These are phyloP conservation scores for Clamator glandarius DNA, from an alignment of 2,797 vertebrate species.

Conservation along the genomic window DNA sequence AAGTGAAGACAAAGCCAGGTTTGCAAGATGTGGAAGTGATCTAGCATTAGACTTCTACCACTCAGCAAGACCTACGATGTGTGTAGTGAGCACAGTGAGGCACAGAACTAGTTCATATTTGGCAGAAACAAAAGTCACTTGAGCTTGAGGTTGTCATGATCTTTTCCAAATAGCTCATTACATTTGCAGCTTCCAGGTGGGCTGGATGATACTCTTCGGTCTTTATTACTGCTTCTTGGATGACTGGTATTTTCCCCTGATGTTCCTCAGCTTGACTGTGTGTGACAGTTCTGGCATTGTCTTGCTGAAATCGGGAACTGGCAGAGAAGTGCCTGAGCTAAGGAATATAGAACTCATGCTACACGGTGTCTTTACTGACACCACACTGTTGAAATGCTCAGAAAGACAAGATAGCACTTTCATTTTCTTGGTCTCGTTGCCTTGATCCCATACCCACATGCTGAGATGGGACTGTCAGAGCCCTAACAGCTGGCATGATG, in stretches of 20 bases:
- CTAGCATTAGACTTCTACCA: conserved; percentile 47
- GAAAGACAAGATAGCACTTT: conserved; percentile 61
- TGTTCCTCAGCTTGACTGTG: conserved; percentile 39
- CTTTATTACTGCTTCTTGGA: conserved; percentile 38
- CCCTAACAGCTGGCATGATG: conserved; percentile 60
- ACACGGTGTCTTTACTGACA: conserved; percentile 44
- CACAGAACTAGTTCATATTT: not conserved
- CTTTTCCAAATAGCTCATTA: conserved; percentile 64
- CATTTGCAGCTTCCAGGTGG: conserved; percentile 62
- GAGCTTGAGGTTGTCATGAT: conserved; percentile 42
- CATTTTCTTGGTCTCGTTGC: conserved; percentile 50
- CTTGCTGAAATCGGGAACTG: conserved; percentile 15
- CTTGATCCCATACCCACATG: conserved; percentile 56
- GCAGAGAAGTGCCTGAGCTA: conserved; percentile 46
- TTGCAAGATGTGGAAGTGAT: conserved; percentile 65
- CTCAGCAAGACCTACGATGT: conserved; percentile 17
- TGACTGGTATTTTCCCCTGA: conserved; percentile 36
- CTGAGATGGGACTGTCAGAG: conserved; percentile 60
- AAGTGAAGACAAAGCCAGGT: conserved; percentile 63
- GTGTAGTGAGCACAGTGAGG: not conserved
- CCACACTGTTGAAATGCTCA: conserved; percentile 46
- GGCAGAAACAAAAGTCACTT: conserved; percentile 29
- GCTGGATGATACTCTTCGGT: conserved; percentile 41
- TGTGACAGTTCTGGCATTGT: conserved; percentile 51
- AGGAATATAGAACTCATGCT: conserved; percentile 39